Evolutionary conservation across 2,113 vertebrate species (phyloP).

Genomic region (Phalacrocorax aristotelis): DNA sequence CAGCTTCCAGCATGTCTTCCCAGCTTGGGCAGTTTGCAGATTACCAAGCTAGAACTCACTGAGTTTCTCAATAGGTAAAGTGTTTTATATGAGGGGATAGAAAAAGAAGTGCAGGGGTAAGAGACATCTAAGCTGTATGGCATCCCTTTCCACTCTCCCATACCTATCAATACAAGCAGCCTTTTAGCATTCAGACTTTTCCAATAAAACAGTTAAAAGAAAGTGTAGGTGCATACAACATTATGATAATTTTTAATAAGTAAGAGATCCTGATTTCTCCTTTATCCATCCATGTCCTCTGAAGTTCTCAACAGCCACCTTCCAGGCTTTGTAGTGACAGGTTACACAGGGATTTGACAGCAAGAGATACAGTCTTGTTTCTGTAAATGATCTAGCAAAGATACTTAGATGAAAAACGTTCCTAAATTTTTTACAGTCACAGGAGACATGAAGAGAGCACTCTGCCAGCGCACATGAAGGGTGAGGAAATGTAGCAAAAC

Average conservation of each 20-base stretch:
- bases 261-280: neutral
- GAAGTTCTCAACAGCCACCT: neutral
- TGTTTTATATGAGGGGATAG: neutral
- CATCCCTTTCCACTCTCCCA: neutral
- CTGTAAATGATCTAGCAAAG: neutral
- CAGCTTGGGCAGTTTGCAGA: neutral
- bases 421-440: neutral
- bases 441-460: neutral
- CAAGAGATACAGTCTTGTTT: neutral
- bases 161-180: neutral
- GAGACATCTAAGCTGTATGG: neutral
- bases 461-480: neutral
- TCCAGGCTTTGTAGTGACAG: neutral
- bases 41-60: neutral
- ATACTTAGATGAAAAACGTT: neutral
- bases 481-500: accelerated
- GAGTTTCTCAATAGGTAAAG: neutral
- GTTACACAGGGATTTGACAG: neutral
- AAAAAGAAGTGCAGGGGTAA: neutral
- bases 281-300: neutral
- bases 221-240: accelerated
- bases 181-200: neutral
- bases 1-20: neutral
- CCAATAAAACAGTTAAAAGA: neutral
- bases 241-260: neutral